A percentile compares a stretch with the other conserved stretches of the same genome.
Evolutionary conservation across 23 tunicate genomes (phyloP).

Genomic region (Botrylloides violaceus): DNA sequence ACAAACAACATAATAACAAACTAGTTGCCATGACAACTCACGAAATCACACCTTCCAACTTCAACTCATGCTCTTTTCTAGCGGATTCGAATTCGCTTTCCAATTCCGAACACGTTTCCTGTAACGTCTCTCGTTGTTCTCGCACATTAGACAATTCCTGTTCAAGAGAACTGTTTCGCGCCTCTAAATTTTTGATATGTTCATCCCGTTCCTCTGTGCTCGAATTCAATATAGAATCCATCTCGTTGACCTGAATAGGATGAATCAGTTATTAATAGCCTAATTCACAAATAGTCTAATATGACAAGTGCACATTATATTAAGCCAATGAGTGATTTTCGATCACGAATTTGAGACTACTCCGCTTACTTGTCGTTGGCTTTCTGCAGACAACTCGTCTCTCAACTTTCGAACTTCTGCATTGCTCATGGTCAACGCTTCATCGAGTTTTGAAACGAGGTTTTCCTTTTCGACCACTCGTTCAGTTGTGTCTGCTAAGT

Average conservation of each 20-base stretch:
- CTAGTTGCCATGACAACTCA: not conserved
- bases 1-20: not conserved
- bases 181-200: constrained; percentile 24
- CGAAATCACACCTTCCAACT: constrained; percentile 7
- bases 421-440: constrained; percentile 25
- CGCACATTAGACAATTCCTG: not conserved
- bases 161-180: not conserved
- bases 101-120: constrained; percentile 4
- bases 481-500: constrained; percentile 14
- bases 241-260: constrained; percentile 46
- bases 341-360: not conserved
- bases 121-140: not conserved
- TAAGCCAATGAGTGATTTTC: no score
- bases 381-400: constrained; percentile 44
- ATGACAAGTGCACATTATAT: no score
- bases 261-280: no score
- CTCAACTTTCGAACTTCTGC: constrained; percentile 37
- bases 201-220: constrained; percentile 36
- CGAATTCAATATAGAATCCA: constrained; percentile 51
- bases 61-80: constrained; percentile 11
- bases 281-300: no score
- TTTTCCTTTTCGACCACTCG: constrained; percentile 36
- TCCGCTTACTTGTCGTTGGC: constrained; percentile 57
- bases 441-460: constrained; percentile 34
- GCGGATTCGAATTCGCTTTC: constrained; percentile 20